These are phyloP conservation scores for Sebastolobus alascanus DNA, from an alignment of 2,797 vertebrate species.

Conservation along the genomic window DNA sequence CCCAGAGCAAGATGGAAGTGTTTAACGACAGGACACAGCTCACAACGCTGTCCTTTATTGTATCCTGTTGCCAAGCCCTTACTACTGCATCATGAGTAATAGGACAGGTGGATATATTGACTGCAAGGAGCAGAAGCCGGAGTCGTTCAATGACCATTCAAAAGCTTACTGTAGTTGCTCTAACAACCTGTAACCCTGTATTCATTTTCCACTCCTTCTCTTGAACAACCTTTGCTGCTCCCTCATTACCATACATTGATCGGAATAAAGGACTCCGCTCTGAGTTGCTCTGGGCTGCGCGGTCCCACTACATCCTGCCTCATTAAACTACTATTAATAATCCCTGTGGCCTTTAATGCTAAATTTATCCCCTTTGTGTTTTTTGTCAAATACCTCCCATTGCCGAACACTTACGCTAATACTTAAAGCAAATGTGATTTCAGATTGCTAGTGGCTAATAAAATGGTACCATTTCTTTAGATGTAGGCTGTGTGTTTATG, in stretches of 20 bases:
- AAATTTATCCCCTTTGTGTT: conserved; percentile 46
- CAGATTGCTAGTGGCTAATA: neutral
- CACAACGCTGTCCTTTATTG: conserved; percentile 41
- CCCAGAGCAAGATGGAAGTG: conserved; percentile 38
- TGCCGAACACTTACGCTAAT: conserved; percentile 30
- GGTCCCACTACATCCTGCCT: conserved; percentile 64
- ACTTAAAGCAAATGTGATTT: conserved; percentile 42
- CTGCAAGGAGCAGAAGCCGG: neutral
- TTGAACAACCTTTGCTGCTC: conserved; percentile 58
- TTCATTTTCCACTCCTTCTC: conserved; percentile 58
- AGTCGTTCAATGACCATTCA: conserved; percentile 40
- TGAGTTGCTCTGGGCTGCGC: conserved; percentile 50
- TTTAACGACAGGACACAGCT: conserved; percentile 54
- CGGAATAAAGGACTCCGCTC: conserved; percentile 65
- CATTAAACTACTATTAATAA: conserved; percentile 73
- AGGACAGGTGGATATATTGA: conserved; percentile 38
- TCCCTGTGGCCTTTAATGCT: conserved; percentile 53
- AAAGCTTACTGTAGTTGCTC: conserved; percentile 50
- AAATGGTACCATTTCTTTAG: conserved; percentile 11
- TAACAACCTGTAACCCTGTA: conserved; percentile 48
- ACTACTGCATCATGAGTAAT: conserved; percentile 39
- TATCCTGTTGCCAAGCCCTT: conserved; percentile 16
- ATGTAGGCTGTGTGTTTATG: neutral
- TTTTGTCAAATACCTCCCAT: conserved; percentile 49
- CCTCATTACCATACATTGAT: conserved; percentile 80